Base-by-base conservation (phyloP, 1,140 invertebrate genomes). In the Leucophenga varia region DNA sequence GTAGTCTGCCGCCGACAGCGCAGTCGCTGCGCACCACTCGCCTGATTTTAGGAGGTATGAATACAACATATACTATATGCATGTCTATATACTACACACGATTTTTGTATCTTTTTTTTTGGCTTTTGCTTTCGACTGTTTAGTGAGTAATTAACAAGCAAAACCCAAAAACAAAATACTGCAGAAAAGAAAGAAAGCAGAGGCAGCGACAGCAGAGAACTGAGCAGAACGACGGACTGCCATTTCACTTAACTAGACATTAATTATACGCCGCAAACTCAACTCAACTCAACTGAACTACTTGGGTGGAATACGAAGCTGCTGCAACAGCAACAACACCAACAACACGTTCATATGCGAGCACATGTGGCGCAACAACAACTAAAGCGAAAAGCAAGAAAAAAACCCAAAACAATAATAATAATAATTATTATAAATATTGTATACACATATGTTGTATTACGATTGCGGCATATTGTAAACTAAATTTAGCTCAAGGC, bases 201-300 rank as follows among this genome's bases (percentile, higher is more conserved):
- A 35, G 40, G 12, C 32, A 34, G 32, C 12, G 47, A 47, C 30
- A 49, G n/a, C n/a, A n/a, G n/a, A n/a, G n/a, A n/a, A n/a, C n/a
- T n/a, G 41, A 28, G 46, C 54, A 61, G 42, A 49, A 64, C 52
- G 45, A 64, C 52, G 45, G 48, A 59, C 47, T 39, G 55, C 51
- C 61, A 67, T 67, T 63, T 67, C 61, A 67, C 46, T 65, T 65
- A 65, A 67, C 49, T 57, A 67, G 59, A 63, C 59, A 67, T 67
- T 65, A 67, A 65, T 65, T 67, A 65, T 67, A 63, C 36, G 55
- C 34, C 55, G 36, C 22, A 31, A 51, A 54, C 51, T 47, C 12
- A 28, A 12, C 25, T 12, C 25, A 28, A 28, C 6, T 28, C 12
- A n/a, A 28, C 25, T 7, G 42, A 54, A 64, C 41, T 49, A 20